Percentiles rank a stretch among this genome's conserved stretches.
Evolutionary conservation across 2,888 invertebrate genomes (phyloP).

Genomic region (Leistus spinibarbis): DNA sequence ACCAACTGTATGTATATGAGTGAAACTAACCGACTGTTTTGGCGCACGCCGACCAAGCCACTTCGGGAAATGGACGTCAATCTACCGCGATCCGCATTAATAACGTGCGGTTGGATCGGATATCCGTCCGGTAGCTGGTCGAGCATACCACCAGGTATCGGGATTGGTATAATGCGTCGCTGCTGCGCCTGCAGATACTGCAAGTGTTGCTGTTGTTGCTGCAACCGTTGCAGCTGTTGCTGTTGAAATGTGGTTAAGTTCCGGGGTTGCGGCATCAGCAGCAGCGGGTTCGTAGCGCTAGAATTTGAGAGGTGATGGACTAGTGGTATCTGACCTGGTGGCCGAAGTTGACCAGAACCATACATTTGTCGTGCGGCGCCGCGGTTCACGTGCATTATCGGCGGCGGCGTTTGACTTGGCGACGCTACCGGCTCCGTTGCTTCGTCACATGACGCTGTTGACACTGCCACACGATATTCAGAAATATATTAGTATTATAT

Average conservation of each 20-base stretch:
- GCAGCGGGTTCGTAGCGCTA: slow-evolving; percentile 47
- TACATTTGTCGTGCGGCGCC: slow-evolving; percentile 64
- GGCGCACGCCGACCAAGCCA: slow-evolving; percentile 38
- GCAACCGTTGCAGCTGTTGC: slow-evolving; percentile 31
- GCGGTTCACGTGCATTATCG: slow-evolving; percentile 58
- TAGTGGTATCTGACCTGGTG: slow-evolving; percentile 56
- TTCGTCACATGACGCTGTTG: slow-evolving; percentile 7
- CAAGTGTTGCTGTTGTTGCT: slow-evolving; percentile 15
- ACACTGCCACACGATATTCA: background rate
- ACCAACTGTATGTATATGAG: too few relatives aligned
- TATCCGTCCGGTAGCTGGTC: slow-evolving; percentile 44
- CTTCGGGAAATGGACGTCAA: slow-evolving; percentile 37
- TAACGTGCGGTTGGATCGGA: slow-evolving; percentile 39
- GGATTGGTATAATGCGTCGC: slow-evolving; percentile 42
- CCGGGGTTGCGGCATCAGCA: background rate
- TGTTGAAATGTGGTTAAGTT: slow-evolving; percentile 51
- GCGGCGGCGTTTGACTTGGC: slow-evolving; percentile 56
- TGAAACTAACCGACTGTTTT: background rate
- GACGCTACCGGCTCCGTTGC: slow-evolving; percentile 42
- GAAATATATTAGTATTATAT: background rate
- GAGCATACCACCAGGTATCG: slow-evolving; percentile 47
- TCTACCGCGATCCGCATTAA: slow-evolving; percentile 41
- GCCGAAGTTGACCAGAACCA: slow-evolving; percentile 62
- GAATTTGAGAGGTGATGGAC: slow-evolving; percentile 57
- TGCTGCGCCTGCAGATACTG: slow-evolving; percentile 35